Evolutionary conservation across 2,888 invertebrate species (phyloP), one percentile per base, ranked within the genome.

Genomic region (Dermolepida albohirtum): DNA sequence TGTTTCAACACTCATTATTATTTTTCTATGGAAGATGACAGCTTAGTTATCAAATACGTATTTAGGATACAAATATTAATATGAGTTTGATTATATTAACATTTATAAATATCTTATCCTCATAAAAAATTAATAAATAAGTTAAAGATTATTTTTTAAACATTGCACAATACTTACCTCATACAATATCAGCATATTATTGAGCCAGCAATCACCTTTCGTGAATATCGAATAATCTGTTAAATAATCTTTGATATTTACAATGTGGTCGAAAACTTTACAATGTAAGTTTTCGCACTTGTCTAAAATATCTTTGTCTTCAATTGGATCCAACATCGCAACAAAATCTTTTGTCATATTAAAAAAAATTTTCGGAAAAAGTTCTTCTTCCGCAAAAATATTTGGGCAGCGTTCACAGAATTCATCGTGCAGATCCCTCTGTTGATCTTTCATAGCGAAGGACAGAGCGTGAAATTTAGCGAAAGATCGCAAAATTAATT

Each of bases 381-480:
- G 44, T 29, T 44, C 44, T 2, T 14, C 59, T 7, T 22, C 59
- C 59, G 44, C 44, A 0, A 10, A 27, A 17, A 44, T 43, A 10
- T 8, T 44, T 1, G 50, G 43, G 16, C 49, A 50, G 10, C 59
- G 43, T 8, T 11, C 8, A 22, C 59, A 59, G 27, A 68, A 22
- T 11, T 68, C 52, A 5, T 50, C 49, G 59, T 65, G 65, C 16
- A 44, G 1, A 14, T 77, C 71, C 0, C 75, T 75, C 16, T 77
- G 62, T 62, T 76, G 73, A 54, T 78, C 71, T 29, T 72, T 76
- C 55, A 80, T 62, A 0, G 77, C 80, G 40, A 76, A 75, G 0
- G 78, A 78, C 2, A 78, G 66, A 0, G 79, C 76, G 66, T 82
- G 81, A 17, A 78, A 76, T 55, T 76, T 78, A 0, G 76, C 82